These are phyloP conservation scores for Corythucha ciliata DNA, from an alignment of 2,888 invertebrate species.

Conservation along the genomic window DNA sequence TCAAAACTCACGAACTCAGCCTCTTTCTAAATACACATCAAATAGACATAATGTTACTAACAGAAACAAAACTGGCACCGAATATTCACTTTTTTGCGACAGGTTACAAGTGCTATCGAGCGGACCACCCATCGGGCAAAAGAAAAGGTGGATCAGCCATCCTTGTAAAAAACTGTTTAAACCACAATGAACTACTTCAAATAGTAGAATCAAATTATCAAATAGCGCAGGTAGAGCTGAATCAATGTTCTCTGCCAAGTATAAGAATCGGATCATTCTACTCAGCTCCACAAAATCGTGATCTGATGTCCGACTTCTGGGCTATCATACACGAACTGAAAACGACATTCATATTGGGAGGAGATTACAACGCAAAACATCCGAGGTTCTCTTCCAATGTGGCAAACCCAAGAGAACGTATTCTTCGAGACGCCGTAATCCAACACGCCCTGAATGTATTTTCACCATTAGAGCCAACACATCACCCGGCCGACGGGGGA, in stretches of 20 bases:
- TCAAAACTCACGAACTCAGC: conserved; percentile 5
- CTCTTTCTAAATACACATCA: conserved; percentile 5
- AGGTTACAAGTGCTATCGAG: conserved; percentile 5
- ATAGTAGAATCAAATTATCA: neutral
- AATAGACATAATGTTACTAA: conserved; percentile 4
- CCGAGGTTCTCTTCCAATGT: conserved; percentile 6
- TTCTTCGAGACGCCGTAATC: conserved; percentile 15
- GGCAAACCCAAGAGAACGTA: conserved; percentile 7
- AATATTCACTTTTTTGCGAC: conserved; percentile 2
- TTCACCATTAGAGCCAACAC: conserved; percentile 17
- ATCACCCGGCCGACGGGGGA: conserved; percentile 2
- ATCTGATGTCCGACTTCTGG: conserved; percentile 4
- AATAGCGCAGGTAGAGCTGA: conserved; percentile 1
- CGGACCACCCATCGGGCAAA: conserved; percentile 1
- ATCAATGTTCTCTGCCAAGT: neutral
- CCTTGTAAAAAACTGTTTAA: neutral
- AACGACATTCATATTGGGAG: conserved; percentile 3
- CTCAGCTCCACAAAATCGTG: conserved; percentile 5
- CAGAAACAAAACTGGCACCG: conserved; percentile 4
- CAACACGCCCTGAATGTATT: conserved; percentile 14
- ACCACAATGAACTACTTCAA: neutral
- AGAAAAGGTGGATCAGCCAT: conserved; percentile 8
- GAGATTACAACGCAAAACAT: conserved; percentile 9
- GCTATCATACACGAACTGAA: conserved; percentile 2
- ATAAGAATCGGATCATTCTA: conserved; percentile 10